Conservation (phyloP, 1,140 invertebrate species). For the Chlorops oryzae region DNA sequence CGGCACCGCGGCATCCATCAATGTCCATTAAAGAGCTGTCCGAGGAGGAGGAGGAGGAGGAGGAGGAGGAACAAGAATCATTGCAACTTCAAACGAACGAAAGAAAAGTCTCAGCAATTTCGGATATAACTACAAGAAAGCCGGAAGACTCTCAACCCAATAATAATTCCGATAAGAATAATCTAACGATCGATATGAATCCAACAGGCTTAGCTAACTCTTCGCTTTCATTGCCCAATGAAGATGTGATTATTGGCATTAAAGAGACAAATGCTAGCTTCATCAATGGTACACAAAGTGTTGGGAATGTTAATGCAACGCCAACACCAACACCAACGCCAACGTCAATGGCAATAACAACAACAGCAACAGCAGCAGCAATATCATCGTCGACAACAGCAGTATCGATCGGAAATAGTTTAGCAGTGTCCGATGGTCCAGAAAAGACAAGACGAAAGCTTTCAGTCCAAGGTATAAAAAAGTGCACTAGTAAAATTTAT, state of each 20-base stretch:
- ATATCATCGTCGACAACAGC: too few species aligned
- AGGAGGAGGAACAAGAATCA: conserved; percentile 20
- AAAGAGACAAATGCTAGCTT: too few species aligned
- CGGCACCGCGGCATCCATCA: conserved; percentile 49
- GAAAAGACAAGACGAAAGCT: conserved; percentile 34
- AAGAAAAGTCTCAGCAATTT: too few species aligned
- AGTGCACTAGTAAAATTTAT: not conserved
- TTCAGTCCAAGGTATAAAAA: conserved; percentile 40
- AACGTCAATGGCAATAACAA: not conserved
- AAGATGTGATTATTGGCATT: conserved; percentile 35
- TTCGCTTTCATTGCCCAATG: conserved; percentile 36
- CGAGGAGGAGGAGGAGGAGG: conserved; percentile 32
- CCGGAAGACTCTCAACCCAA: too few species aligned
- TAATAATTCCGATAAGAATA: too few species aligned
- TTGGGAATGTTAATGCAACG: conserved; percentile 17
- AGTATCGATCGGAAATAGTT: conserved; percentile 20
- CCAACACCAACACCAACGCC: conserved; percentile 15
- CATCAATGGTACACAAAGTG: not conserved
- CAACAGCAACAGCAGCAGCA: not conserved
- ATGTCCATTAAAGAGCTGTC: conserved; percentile 40
- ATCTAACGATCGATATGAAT: too few species aligned
- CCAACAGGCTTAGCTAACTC: conserved; percentile 38
- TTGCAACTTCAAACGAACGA: too few species aligned
- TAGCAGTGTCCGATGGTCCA: conserved; percentile 31
- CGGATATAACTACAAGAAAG: too few species aligned